Evolutionary conservation across 2,888 invertebrate species (phyloP), one percentile per base, ranked within the genome.

Genomic region (Latrodectus elegans): DNA sequence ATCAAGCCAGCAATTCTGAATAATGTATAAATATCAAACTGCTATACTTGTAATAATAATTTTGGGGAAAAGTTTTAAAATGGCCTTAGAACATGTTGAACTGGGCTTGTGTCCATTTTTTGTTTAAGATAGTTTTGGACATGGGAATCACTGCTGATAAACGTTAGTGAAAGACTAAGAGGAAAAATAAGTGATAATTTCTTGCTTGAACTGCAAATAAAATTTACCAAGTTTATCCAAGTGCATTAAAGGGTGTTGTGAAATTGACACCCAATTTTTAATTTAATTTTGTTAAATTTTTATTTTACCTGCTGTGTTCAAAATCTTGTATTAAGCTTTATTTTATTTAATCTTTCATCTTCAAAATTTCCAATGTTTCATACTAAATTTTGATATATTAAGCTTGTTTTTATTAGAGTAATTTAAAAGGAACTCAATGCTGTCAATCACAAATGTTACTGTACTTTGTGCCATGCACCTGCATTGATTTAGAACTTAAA

Each of bases 11-110:
- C 64, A 70, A 72, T 72, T 88, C 88, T 55, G 88, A 88, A 22
- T 88, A 85, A 76, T 53, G 51, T n/a, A 55, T 14, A 15, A 72
- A 72, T 51, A 72, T 51, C 22, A 26, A 68, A 68, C 55, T 68
- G 70, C 53, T 65, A 14, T 22, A 60, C 71, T 71, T 73, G 78
- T 71, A 78, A 73, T 64, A 68, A 79, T 55, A 79, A 85, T 79
- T 70, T 70, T 68, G 15, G 38, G 79, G 84, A 84, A 74, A 38
- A 85, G 85, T 85, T 85, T 85, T 79, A 73, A 85, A 81, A 80
- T 77, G 85, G 85, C 85, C 85, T 85, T 85, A 85, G 79, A 83
- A 75, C 51, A 78, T 78, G 78, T 77, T 26, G 38, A 65, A 84
- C 72, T 72, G 65, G 77, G 55, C 71, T 68, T 83, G 68, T 82